Percentiles rank a stretch among this genome's conserved stretches.
phyloP scores from a whole-genome alignment of 2,888 invertebrate genomes.

The Plagodis dolabraria region DNA sequence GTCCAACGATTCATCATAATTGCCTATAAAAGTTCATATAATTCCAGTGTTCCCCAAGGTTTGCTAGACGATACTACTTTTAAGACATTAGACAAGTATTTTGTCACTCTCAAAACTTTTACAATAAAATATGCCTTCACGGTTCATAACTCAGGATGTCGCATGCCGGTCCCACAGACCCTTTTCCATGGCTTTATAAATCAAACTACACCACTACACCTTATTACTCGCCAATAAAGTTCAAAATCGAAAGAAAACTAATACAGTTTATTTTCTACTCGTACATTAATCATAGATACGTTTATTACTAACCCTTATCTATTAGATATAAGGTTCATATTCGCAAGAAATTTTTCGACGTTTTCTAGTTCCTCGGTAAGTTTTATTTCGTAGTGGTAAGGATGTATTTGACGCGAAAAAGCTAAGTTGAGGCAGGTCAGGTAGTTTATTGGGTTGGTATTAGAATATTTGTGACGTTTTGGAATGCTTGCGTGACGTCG shows the following conservation, averaged over 20 bases:
- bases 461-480: slow-evolving; percentile 19
- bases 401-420: slow-evolving; percentile 10
- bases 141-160: slow-evolving; percentile 30
- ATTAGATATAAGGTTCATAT: background rate
- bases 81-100: slow-evolving; percentile 10
- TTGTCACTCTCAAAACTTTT: slow-evolving; percentile 14
- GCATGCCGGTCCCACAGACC: slow-evolving; percentile 22
- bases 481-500: slow-evolving; percentile 18
- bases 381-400: slow-evolving; percentile 16
- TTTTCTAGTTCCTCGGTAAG: slow-evolving; percentile 8
- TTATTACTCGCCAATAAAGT: slow-evolving; percentile 1
- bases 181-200: slow-evolving; percentile 21
- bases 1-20: too few species aligned
- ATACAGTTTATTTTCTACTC: background rate
- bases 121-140: slow-evolving; percentile 26
- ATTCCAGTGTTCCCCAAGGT: too few species aligned
- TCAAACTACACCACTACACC: slow-evolving; percentile 9
- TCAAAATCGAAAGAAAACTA: background rate
- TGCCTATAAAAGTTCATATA: too few species aligned
- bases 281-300: background rate
- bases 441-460: slow-evolving; percentile 10
- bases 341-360: background rate
- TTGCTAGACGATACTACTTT: background rate
- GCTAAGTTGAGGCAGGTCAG: slow-evolving; percentile 30
- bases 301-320: background rate